Evolutionary conservation across 2,113 vertebrate species (phyloP), one percentile per base, ranked within the genome.

Genomic region (Machaerirhynchus nigripectus): DNA sequence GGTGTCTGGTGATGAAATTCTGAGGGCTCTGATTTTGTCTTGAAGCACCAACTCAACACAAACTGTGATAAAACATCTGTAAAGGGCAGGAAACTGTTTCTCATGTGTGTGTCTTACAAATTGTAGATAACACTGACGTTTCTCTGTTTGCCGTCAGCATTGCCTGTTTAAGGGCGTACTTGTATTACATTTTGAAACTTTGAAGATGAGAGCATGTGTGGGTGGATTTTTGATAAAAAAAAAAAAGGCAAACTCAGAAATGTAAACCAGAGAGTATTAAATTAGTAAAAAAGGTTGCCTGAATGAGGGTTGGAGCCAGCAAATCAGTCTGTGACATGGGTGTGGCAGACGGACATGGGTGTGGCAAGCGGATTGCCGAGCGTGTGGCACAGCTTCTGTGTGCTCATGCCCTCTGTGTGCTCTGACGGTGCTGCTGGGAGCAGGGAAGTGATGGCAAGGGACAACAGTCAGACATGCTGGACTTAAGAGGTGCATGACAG

Each of bases 291-390:
- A 70, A 40, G 35, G 23, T 57, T 69, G 28, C 6, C 37, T 49
- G 40, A 9, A 19, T 47, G 39, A 52, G 33, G 15, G 22, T 28
- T 0, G 1, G 69, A 81, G 39, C 24, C 24, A 44, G 53, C 31
- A 23, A 26, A 40, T 3, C 35, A 61, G 19, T 28, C n/a, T 74
- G 55, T 40, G 55, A 21, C 12, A 5, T 15, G 53, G 17, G 15
- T 74, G 79, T 2, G 4, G n/a, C 39, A 71, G 50, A 59, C n/a
- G 13, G 26, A 1, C 33, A 28, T 5, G 0, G 0, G 22, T n/a
- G n/a, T n/a, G 26, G 40, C 55, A 33, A 30, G 19, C 3, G 18
- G n/a, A 31, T 64, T 30, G 11, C 19, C 26, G 24, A 9, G 20
- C 0, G 0, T 37, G 13, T 37, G 47, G n/a, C 52, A 8, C 4